These are phyloP conservation scores for Mystacornis crossleyi DNA, from an alignment of 2,113 vertebrate species.

Conservation along the genomic window DNA sequence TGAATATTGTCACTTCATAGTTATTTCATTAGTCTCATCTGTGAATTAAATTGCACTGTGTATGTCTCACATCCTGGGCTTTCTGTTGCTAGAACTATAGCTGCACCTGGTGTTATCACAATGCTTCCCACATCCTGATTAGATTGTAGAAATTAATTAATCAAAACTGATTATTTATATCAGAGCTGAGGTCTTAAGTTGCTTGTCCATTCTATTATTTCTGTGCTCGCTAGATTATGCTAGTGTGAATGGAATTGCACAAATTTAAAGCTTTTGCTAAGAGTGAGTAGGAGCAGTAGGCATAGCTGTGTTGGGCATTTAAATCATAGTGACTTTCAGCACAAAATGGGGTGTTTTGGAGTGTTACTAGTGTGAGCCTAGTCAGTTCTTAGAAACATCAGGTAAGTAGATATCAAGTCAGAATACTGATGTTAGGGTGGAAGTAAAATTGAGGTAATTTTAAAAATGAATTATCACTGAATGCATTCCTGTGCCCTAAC, in stretches of 20 bases:
- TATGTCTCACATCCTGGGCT: background rate
- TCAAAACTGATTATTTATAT: background rate
- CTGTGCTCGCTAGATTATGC: background rate
- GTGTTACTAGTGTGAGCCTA: background rate
- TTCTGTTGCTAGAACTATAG: constrained; percentile 2
- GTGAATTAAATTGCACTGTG: background rate
- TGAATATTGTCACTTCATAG: background rate
- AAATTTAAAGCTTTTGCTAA: background rate
- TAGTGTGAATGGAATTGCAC: background rate
- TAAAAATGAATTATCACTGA: background rate
- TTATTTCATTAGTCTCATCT: background rate
- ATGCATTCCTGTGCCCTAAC: background rate
- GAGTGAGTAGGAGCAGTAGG: background rate
- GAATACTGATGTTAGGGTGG: background rate
- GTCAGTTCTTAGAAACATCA: background rate
- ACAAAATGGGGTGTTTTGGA: background rate
- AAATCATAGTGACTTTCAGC: background rate
- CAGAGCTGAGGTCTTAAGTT: constrained; percentile 9
- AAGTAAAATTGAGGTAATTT: background rate
- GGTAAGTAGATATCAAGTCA: background rate
- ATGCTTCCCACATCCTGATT: background rate
- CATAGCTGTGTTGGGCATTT: background rate
- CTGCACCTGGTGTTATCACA: background rate
- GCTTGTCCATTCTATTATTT: constrained; percentile 11
- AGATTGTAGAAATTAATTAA: background rate